These are phyloP conservation scores for Monomorium pharaonis DNA, from an alignment of 1,140 invertebrate species.

Conservation along the genomic window DNA sequence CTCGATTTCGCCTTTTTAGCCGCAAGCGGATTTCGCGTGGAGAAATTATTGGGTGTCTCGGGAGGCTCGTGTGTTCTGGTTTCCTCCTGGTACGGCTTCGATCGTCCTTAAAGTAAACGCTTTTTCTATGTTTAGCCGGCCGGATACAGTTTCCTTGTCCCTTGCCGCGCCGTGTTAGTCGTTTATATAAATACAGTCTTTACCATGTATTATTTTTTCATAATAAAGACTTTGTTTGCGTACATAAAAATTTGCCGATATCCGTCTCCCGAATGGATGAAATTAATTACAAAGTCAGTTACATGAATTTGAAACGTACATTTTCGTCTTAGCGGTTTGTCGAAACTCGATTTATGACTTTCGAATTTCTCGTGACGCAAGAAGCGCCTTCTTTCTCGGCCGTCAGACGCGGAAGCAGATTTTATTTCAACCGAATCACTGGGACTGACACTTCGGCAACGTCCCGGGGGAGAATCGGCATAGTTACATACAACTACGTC, in stretches of 20 bases:
- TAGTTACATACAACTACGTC: constrained; percentile 70
- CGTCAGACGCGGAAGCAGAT: constrained; percentile 53
- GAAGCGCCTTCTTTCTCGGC: constrained; percentile 10
- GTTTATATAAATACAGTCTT: neutral
- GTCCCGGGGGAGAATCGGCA: constrained; percentile 60
- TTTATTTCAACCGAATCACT: constrained; percentile 70
- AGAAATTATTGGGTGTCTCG: constrained; percentile 52
- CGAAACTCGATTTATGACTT: neutral
- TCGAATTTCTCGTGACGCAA: neutral
- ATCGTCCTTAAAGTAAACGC: constrained; percentile 31
- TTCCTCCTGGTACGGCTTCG: constrained; percentile 19
- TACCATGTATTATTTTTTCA: neutral
- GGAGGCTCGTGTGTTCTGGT: constrained; percentile 30
- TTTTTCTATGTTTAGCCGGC: constrained; percentile 12
- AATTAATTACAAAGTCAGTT: constrained; percentile 3
- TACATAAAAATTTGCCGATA: neutral
- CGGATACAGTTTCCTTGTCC: neutral
- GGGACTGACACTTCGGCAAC: constrained; percentile 69
- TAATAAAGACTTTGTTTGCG: neutral
- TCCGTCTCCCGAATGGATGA: no score
- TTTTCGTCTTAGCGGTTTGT: neutral
- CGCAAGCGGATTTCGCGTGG: constrained; percentile 47
- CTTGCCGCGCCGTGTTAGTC: neutral
- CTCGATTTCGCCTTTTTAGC: constrained; percentile 46
- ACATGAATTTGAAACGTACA: neutral